These are phyloP conservation scores for Timandra comae DNA, from an alignment of 2,888 invertebrate species.

Conservation along the genomic window DNA sequence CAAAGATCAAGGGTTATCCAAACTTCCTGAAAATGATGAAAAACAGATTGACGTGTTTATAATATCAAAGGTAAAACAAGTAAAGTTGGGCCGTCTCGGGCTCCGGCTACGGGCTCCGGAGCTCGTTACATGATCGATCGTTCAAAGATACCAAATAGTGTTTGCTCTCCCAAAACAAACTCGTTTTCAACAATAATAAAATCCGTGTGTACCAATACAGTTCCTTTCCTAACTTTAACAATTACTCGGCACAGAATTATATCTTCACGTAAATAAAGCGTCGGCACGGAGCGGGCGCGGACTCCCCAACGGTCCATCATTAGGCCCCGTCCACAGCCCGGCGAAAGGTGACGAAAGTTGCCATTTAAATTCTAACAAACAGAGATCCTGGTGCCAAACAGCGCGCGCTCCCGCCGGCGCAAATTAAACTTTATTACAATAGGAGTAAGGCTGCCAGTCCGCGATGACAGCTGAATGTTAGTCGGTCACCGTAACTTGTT, in stretches of 20 bases:
- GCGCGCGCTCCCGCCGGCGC: neutral
- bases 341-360: conserved; percentile 21
- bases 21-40: too few relatives aligned
- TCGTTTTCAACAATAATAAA: too few relatives aligned
- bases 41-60: too few relatives aligned
- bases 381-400: conserved; percentile 9
- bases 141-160: too few relatives aligned
- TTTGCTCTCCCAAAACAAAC: too few relatives aligned
- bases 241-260: neutral
- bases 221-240: neutral
- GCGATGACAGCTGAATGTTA: conserved; percentile 1
- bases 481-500: conserved; percentile 24
- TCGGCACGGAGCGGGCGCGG: neutral
- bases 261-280: neutral
- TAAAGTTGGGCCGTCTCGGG: too few relatives aligned
- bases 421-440: conserved; percentile 10
- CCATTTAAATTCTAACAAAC: conserved; percentile 22
- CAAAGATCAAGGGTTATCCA: too few relatives aligned
- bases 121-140: too few relatives aligned
- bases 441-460: conserved; percentile 3
- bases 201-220: neutral
- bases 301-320: conserved; percentile 5
- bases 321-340: conserved; percentile 11
- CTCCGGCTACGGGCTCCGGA: too few relatives aligned
- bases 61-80: too few relatives aligned